Conservation (phyloP, 2,113 vertebrate species). For the Mesocricetus auratus region DNA sequence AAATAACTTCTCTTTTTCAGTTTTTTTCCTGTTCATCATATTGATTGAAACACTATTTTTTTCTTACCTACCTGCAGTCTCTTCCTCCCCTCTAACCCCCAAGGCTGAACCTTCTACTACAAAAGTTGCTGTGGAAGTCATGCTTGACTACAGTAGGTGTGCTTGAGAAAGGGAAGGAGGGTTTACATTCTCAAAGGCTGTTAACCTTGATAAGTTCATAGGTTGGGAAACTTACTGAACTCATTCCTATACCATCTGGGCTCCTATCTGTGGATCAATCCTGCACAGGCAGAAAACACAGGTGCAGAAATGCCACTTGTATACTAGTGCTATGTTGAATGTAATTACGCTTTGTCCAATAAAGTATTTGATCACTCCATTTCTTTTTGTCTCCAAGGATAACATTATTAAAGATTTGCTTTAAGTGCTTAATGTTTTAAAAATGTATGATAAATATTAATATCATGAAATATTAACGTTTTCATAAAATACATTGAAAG, state of each 20-base stretch:
- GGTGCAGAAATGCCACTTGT: background rate
- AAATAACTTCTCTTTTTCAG: conserved; percentile 43
- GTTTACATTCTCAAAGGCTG: conserved; percentile 25
- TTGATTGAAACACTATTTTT: conserved; percentile 13
- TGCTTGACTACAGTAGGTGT: background rate
- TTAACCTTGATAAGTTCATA: conserved; percentile 25
- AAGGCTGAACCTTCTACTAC: background rate
- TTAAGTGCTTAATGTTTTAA: conserved; percentile 14
- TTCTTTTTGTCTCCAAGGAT: conserved; percentile 28
- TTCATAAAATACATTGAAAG: conserved; percentile 12
- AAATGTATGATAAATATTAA: background rate
- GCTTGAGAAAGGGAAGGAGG: background rate
- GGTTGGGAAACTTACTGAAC: background rate
- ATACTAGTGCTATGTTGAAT: background rate
- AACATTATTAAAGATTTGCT: conserved; percentile 38
- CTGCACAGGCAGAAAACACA: background rate
- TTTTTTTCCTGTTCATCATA: background rate
- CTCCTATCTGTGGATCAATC: background rate
- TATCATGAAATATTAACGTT: conserved; percentile 30
- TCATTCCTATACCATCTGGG: background rate
- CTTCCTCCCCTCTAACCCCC: background rate
- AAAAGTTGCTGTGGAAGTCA: background rate
- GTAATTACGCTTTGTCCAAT: conserved; percentile 12
- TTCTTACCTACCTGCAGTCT: background rate
- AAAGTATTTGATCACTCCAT: conserved; percentile 2